Percentiles rank a stretch among this genome's conserved stretches.
phyloP scores from a whole-genome alignment of 2,888 invertebrate genomes.

The Linnaemya tessellans region DNA sequence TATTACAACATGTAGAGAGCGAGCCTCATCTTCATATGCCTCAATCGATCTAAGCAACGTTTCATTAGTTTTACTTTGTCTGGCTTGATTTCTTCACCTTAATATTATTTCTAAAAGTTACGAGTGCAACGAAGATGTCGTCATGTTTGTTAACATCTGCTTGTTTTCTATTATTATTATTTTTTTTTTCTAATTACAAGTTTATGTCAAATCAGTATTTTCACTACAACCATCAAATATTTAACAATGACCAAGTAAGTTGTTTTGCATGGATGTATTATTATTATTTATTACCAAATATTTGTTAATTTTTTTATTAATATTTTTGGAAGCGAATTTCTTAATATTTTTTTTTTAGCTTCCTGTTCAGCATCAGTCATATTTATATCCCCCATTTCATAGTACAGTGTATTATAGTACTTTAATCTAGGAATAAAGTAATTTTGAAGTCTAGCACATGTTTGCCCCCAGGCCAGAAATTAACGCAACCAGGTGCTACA shows the following conservation, averaged over 20 bases:
- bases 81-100: slow-evolving; percentile 38
- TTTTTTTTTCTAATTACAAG: slow-evolving; percentile 39
- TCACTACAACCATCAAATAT: slow-evolving; percentile 6
- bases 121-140: slow-evolving; percentile 36
- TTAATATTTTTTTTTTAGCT: background rate
- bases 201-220: slow-evolving; percentile 50
- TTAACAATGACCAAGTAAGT: background rate
- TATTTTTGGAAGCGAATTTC: no score
- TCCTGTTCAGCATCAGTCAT: background rate
- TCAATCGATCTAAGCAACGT: slow-evolving; percentile 38
- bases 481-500: slow-evolving; percentile 48
- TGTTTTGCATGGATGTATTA: slow-evolving; percentile 19
- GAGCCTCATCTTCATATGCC: slow-evolving; percentile 41
- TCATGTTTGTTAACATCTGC: slow-evolving; percentile 62
- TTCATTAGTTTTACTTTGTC: slow-evolving; percentile 37
- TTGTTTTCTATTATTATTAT: slow-evolving; percentile 11
- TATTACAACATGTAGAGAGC: slow-evolving; percentile 36
- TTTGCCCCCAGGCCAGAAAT: slow-evolving; percentile 53
- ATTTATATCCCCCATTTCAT: slow-evolving; percentile 23
- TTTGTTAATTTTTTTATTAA: background rate
- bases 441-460: slow-evolving; percentile 58
- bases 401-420: background rate
- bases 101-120: slow-evolving; percentile 6
- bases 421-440: slow-evolving; percentile 27
- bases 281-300: background rate